These are phyloP conservation scores for Thryonomys swinderianus DNA, from an alignment of 2,113 vertebrate genomes.

Conservation along the genomic window DNA sequence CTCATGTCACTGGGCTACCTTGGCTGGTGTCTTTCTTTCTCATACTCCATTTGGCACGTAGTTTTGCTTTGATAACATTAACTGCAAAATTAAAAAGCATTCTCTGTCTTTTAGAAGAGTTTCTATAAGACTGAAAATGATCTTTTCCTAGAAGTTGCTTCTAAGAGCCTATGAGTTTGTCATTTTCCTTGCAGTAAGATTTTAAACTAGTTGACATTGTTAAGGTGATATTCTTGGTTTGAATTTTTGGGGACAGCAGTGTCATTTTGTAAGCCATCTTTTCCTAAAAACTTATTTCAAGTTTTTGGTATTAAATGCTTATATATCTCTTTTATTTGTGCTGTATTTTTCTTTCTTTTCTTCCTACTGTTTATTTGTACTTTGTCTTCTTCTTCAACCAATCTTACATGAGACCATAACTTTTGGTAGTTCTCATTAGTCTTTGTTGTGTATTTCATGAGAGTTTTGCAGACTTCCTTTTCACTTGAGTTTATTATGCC, in stretches of 20 bases:
- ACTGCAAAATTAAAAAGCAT: background rate
- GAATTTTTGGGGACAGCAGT: background rate
- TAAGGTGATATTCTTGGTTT: background rate
- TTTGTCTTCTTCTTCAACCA: slow-evolving; percentile 6
- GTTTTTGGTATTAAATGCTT: slow-evolving; percentile 4
- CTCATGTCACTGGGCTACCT: slow-evolving; percentile 19
- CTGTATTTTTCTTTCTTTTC: background rate
- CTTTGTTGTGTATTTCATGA: slow-evolving; percentile 31
- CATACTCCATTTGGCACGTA: background rate
- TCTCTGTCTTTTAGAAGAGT: slow-evolving; percentile 34
- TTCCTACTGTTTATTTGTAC: background rate
- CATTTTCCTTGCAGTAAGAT: slow-evolving; percentile 31
- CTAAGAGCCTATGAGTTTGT: background rate
- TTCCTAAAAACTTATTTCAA: background rate
- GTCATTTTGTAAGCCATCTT: slow-evolving; percentile 28
- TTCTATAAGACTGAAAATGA: slow-evolving; percentile 20
- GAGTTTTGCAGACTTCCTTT: background rate
- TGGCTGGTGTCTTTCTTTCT: background rate
- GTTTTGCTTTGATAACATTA: slow-evolving; percentile 31
- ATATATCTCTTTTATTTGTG: background rate
- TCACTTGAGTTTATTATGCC: background rate
- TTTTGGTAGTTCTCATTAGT: background rate
- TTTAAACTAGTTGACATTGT: slow-evolving; percentile 27
- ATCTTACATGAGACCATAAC: background rate
- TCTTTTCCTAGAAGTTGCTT: slow-evolving; percentile 56